Conservation (phyloP, 1,140 invertebrate genomes). For the Drosophila nebulosa region DNA sequence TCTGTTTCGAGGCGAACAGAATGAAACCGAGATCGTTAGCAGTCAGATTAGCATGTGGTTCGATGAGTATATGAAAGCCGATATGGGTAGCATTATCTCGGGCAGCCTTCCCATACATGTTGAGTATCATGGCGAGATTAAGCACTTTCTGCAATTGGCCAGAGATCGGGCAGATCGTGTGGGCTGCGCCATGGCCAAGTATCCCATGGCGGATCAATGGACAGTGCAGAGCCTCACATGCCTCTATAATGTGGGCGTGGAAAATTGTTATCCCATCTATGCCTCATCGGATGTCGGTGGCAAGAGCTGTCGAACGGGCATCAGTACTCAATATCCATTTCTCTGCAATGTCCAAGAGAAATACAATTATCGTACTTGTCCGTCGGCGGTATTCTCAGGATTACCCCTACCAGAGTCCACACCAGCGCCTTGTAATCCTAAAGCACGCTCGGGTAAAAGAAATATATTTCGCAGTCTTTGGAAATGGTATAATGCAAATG, state of each 20-base stretch:
- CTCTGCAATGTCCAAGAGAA: background rate
- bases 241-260: background rate
- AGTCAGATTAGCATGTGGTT: slow-evolving; percentile 16
- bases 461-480: background rate
- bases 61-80: slow-evolving; percentile 4
- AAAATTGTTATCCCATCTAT: background rate
- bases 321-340: background rate
- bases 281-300: background rate
- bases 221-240: background rate
- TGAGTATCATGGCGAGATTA: background rate
- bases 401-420: too few species aligned
- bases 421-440: too few species aligned
- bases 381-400: background rate
- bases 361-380: background rate
- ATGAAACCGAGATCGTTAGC: background rate
- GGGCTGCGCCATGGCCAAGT: slow-evolving; percentile 17
- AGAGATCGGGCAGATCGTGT: background rate
- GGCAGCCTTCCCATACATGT: background rate
- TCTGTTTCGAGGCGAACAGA: background rate
- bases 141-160: slow-evolving; percentile 19
- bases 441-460: too few species aligned
- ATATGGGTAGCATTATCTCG: background rate
- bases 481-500: background rate
- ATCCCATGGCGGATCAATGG: background rate
- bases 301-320: background rate